Base-by-base conservation (phyloP, 2,113 vertebrate genomes). In the Formicarius rufipectus region DNA sequence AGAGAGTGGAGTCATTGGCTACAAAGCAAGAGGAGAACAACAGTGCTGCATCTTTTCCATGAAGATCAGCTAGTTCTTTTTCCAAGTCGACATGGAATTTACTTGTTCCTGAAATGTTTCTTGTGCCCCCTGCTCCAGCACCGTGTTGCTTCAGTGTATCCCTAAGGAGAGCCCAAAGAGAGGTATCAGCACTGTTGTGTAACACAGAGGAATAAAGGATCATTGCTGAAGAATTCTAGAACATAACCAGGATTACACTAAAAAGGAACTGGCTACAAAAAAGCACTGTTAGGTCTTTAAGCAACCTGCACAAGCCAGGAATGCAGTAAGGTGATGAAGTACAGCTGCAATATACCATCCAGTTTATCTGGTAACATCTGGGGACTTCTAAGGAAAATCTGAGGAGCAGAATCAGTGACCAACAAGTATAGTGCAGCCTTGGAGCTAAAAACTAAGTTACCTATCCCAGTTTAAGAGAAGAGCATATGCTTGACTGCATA, bases 1-100 rank as follows among this genome's bases (percentile, higher is more conserved):
- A 99, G 77, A 99, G 99, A n/a, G 99, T 99, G 4, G 99, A 99
- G 96, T 99, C 99, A 31, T 99, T 99, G 52, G 99, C 99, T 42
- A 99, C 99, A 67, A 99, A 99, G 94, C 99, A 99, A 5, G 99
- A 99, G 5, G 99, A 99, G 91, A 99, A 99, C 49, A 99, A 89
- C 63, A 99, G 97, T 0, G 99, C 99, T 1, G 99, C 99, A 15
- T 99, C 99, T 87, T 99, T 99, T 49, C 98, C 98, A 24, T 99
- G 99, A 35, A 99, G 99, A 94, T 99, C 99, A 6, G 99, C 99
- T 84, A 99, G 97, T 83, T 99, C 99, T 30, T 97, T 98, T 90
- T 99, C 99, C 93, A 99, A 98, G 28, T 99, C 99, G 23, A 99
- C 99, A 1, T 99, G 99, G 92, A 99, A 99, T 95, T 99, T 99